Base-by-base conservation (phyloP, 64 coral and sea anemone genomes). In the Trachythela sp. region DNA sequence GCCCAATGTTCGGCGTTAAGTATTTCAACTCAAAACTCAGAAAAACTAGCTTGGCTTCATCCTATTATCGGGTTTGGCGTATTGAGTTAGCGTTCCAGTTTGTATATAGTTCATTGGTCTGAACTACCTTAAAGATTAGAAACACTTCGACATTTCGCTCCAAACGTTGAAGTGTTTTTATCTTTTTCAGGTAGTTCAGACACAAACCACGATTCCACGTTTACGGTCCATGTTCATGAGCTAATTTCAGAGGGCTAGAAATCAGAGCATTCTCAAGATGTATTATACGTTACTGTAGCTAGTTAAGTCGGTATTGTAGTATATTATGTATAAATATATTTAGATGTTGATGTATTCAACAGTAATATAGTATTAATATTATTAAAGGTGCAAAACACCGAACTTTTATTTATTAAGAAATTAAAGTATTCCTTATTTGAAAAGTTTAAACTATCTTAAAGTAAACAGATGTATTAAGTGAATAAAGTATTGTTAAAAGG, bases 331-430 rank as follows among this genome's bases (percentile, higher is more conserved):
- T 64, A 64, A 80, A 39, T 80, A 80, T 80, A 80, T 80, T 80
- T 37, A 80, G 37, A 37, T 35, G 75, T 80, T 45, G 35, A 34
- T 39, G 75, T 80, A 80, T 80, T 35, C 20, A 80, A 3, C 75
- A 36, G 33, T 80, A 37, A 37, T 24, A 80, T 80, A 80, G 20
- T 80, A 37, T 36, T 37, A 39, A 6, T 35, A 77, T 32, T 77
- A 80, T 80, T 80, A 39, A 34, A 80, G 31, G 37, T 80, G 8
- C 37, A 29, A 80, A 8, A 39, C 20, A 80, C 33, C 56, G 15
- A n/a, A 64, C 56, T 64, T 80, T 80, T 80, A 80, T 80, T 80
- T 80, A 80, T 80, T 80, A 15, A 80, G 14, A 80, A 80, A 80
- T 80, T 80, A 80, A 80, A 39, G 37, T 80, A 80, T 80, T 80